A percentile compares a stretch with the other conserved stretches of the same genome.
Conservation (phyloP, 2,113 vertebrate species). For the Marmota monax region DNA sequence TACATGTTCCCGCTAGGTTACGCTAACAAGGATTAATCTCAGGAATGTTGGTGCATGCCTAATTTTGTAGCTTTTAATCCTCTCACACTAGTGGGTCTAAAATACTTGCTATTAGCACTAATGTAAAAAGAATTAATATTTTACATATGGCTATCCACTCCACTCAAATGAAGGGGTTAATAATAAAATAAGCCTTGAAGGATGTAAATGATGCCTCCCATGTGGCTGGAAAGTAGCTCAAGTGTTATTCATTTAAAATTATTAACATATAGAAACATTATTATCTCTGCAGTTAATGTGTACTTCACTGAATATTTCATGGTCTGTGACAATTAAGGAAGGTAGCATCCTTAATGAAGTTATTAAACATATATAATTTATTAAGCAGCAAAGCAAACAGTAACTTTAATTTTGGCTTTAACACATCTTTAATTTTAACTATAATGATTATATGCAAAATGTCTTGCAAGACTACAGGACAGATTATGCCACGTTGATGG, state of each 20-base stretch:
- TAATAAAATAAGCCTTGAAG: constrained; percentile 82
- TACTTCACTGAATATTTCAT: constrained; percentile 86
- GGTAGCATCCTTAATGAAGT: constrained; percentile 83
- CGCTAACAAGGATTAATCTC: constrained; percentile 84
- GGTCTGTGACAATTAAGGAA: constrained; percentile 86
- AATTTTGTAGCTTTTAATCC: constrained; percentile 84
- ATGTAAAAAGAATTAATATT: constrained; percentile 84
- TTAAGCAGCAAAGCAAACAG: constrained; percentile 85
- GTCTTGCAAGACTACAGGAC: constrained; percentile 69
- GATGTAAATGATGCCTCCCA: constrained; percentile 85
- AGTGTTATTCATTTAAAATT: constrained; percentile 88
- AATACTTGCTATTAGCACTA: constrained; percentile 80
- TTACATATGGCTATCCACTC: constrained; percentile 76
- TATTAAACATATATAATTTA: constrained; percentile 85
- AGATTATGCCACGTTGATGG: constrained; percentile 76
- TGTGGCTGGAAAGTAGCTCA: constrained; percentile 83
- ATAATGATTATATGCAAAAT: constrained; percentile 79
- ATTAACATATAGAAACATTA: constrained; percentile 89
- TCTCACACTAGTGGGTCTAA: constrained; percentile 83
- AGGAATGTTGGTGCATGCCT: constrained; percentile 79
- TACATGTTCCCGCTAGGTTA: constrained; percentile 69
- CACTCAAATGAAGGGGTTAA: constrained; percentile 86
- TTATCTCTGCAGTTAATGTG: constrained; percentile 88
- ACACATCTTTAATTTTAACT: constrained; percentile 85
- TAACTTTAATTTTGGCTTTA: constrained; percentile 85